Evolutionary conservation across 2,113 vertebrate genomes (phyloP).

Genomic region (Diadophis punctatus): DNA sequence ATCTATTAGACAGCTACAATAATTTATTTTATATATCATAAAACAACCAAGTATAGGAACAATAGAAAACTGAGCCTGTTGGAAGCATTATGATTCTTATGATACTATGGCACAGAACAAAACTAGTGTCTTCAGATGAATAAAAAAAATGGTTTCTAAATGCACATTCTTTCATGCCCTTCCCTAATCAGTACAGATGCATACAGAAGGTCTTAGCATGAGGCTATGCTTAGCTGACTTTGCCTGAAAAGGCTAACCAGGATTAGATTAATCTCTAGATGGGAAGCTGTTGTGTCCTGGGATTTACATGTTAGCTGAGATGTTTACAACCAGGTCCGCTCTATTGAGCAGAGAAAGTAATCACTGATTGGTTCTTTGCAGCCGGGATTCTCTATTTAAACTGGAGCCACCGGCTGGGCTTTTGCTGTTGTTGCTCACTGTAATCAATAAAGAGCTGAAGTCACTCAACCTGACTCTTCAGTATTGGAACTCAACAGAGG

Average conservation of each 20-base stretch:
- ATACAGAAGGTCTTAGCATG: not conserved
- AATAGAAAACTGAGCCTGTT: slow-evolving; percentile 28
- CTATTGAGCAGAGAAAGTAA: too few relatives aligned
- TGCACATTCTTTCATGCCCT: not conserved
- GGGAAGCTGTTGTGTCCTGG: too few relatives aligned
- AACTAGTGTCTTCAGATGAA: not conserved
- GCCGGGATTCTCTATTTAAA: too few relatives aligned
- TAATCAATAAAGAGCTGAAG: too few relatives aligned
- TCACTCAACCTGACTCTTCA: too few relatives aligned
- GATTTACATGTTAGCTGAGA: too few relatives aligned
- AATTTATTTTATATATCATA: slow-evolving; percentile 67
- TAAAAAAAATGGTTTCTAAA: not conserved
- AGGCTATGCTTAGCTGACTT: not conserved
- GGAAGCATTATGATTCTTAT: not conserved
- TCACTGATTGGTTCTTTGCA: too few relatives aligned
- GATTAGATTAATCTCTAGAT: not conserved
- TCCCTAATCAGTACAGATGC: not conserved
- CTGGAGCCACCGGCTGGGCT: too few relatives aligned
- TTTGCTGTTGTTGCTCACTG: too few relatives aligned
- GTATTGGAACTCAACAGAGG: too few relatives aligned
- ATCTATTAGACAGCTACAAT: slow-evolving; percentile 65
- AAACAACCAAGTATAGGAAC: slow-evolving; percentile 47
- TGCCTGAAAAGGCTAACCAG: not conserved
- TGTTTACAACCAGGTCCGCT: too few relatives aligned
- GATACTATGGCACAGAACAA: not conserved